A percentile compares a stretch with the other conserved stretches of the same genome.
These are phyloP conservation scores for Progne subis DNA, from an alignment of 2,113 vertebrate genomes.

Conservation along the genomic window DNA sequence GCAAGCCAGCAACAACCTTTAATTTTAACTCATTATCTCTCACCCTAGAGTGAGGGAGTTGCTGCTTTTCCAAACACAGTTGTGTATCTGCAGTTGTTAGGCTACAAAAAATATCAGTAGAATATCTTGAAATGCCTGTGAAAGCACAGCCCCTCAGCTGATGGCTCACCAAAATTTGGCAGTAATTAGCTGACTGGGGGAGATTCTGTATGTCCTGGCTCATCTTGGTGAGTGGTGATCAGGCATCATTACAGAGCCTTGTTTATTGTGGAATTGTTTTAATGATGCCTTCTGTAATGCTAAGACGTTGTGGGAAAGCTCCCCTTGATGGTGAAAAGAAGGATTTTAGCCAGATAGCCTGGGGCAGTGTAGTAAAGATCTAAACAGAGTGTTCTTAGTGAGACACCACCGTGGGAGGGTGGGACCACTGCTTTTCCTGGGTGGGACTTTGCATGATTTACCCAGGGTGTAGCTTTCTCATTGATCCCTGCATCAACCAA, in stretches of 20 bases:
- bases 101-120: neutral
- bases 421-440: neutral
- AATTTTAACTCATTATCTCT: conserved; percentile 78
- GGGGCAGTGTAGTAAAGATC: neutral
- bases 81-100: neutral
- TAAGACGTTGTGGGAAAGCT: neutral
- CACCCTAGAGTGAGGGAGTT: conserved; percentile 24
- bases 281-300: neutral
- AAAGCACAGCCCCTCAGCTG: neutral
- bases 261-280: neutral
- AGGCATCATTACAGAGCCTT: neutral
- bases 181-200: neutral
- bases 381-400: neutral
- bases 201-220: neutral
- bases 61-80: conserved; percentile 14
- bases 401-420: neutral
- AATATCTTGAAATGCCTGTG: neutral
- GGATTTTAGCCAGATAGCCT: neutral
- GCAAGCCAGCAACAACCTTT: conserved; percentile 68
- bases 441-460: neutral
- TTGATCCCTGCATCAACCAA: neutral
- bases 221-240: neutral
- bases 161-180: neutral
- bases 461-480: neutral
- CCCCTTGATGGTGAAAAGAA: neutral